Conservation (phyloP, 1,140 invertebrate species). For the Drosophila nikananu region DNA sequence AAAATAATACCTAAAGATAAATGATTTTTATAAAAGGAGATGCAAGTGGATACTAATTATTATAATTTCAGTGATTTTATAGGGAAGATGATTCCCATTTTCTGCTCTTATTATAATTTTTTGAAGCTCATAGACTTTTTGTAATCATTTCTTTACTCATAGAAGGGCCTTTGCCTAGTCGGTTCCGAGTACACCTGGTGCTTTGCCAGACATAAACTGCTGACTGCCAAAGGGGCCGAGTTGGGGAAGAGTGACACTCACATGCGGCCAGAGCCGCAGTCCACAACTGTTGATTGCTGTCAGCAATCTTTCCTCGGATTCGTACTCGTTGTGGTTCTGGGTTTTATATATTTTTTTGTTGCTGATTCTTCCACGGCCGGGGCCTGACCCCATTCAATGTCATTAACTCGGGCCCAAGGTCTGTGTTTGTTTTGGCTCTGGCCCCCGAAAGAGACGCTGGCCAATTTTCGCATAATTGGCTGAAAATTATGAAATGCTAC, state of each 20-base stretch:
- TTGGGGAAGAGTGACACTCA: slow-evolving; percentile 50
- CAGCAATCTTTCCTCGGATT: slow-evolving; percentile 66
- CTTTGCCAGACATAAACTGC: slow-evolving; percentile 24
- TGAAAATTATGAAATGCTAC: slow-evolving; percentile 75
- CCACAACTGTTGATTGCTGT: slow-evolving; percentile 71
- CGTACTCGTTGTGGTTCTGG: slow-evolving; percentile 26
- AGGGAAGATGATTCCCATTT: not conserved
- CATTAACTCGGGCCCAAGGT: slow-evolving; percentile 78
- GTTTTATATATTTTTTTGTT: slow-evolving; percentile 23
- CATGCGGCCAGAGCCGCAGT: slow-evolving; percentile 42
- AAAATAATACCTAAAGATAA: not conserved
- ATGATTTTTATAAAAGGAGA: not conserved
- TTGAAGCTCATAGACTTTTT: not conserved
- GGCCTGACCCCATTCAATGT: slow-evolving; percentile 78
- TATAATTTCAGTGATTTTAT: too few species aligned
- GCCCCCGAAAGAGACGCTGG: slow-evolving; percentile 30
- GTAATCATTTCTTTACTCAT: not conserved
- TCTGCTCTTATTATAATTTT: too few species aligned
- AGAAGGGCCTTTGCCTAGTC: slow-evolving; percentile 1
- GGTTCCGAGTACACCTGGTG: slow-evolving; percentile 8
- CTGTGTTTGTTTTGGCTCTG: slow-evolving; percentile 71
- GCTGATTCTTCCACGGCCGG: slow-evolving; percentile 26
- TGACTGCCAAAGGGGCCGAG: slow-evolving; percentile 22
- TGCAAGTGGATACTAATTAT: not conserved
- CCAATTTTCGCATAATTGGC: slow-evolving; percentile 79